These are phyloP conservation scores for Ovibos moschatus DNA, from an alignment of 2,113 vertebrate genomes.

Conservation along the genomic window DNA sequence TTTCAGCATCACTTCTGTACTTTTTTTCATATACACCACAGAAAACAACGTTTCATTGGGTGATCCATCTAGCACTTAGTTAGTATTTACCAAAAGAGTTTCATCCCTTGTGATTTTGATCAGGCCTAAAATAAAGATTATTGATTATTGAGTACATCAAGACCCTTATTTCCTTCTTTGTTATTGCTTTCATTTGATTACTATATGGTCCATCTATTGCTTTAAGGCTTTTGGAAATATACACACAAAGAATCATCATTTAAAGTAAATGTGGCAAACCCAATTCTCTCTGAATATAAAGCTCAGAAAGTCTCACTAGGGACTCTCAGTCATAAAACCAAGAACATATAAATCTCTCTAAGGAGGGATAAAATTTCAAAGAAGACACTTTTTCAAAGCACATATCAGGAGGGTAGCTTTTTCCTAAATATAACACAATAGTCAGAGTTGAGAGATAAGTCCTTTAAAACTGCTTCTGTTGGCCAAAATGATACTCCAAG, in stretches of 20 bases:
- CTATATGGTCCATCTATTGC: neutral
- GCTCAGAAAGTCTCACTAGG: neutral
- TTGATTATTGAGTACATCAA: slow-evolving; percentile 3
- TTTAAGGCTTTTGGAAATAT: neutral
- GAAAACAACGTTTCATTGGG: neutral
- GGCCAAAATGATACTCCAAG: neutral
- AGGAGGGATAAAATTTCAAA: neutral
- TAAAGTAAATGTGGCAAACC: slow-evolving; percentile 23
- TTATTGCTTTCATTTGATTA: slow-evolving; percentile 10
- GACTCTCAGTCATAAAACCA: neutral
- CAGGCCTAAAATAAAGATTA: neutral
- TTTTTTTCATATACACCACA: no score
- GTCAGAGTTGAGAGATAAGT: neutral
- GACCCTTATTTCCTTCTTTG: neutral
- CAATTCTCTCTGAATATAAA: neutral
- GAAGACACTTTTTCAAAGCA: slow-evolving; percentile 38
- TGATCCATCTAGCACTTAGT: neutral
- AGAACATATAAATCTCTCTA: neutral
- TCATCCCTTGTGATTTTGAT: neutral
- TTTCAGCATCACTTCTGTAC: rapidly evolving
- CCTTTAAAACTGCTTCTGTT: neutral
- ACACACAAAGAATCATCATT: neutral
- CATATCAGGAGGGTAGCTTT: neutral
- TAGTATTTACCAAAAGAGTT: neutral
- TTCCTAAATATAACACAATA: neutral